Percentiles rank a stretch among this genome's conserved stretches.
Evolutionary conservation across 2,113 vertebrate species (phyloP).

Genomic region (Reinhardtius hippoglossoides): DNA sequence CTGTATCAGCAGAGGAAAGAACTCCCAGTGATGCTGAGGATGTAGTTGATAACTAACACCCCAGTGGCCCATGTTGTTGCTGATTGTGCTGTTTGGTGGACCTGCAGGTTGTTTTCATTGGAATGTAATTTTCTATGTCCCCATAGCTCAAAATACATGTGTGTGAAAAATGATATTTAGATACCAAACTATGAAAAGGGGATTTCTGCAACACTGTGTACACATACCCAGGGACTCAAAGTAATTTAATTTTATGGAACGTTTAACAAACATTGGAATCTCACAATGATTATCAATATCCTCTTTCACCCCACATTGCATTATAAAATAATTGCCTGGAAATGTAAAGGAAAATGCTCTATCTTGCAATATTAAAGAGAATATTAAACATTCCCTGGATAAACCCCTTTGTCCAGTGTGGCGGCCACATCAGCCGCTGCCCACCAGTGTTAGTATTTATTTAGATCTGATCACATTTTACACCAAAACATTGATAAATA

Average conservation of each 20-base stretch:
- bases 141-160: background rate
- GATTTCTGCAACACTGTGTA: too few species aligned
- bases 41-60: background rate
- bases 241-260: background rate
- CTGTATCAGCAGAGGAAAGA: background rate
- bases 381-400: too few species aligned
- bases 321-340: too few species aligned
- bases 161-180: background rate
- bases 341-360: too few species aligned
- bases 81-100: slow-evolving; percentile 4
- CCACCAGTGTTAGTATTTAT: too few species aligned
- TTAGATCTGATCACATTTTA: too few species aligned
- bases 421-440: too few species aligned
- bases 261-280: background rate
- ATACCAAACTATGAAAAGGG: background rate
- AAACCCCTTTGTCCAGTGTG: too few species aligned
- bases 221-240: background rate
- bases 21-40: background rate
- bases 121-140: background rate
- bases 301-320: background rate
- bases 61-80: background rate
- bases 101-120: background rate
- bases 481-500: too few species aligned
- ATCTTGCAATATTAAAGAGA: too few species aligned
- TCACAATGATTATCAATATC: background rate